Evolutionary conservation across 2,888 invertebrate genomes (phyloP).

Genomic region (Proisotoma minuta): DNA sequence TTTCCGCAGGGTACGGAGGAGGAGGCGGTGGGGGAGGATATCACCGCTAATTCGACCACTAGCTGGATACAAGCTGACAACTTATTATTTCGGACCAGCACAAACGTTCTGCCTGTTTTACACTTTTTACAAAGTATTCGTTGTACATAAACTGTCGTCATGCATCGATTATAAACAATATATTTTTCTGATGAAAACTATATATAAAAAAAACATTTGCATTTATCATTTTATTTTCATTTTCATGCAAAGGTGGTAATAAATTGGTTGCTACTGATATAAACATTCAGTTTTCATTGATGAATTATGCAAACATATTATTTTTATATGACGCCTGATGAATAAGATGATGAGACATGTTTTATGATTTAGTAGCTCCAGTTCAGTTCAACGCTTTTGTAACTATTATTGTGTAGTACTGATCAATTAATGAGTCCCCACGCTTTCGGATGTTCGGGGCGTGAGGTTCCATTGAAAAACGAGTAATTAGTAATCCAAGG

Average conservation of each 20-base stretch:
- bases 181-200: neutral
- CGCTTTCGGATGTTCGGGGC: constrained; percentile 19
- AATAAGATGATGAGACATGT: no score
- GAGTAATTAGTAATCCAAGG: neutral
- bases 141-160: constrained; percentile 1
- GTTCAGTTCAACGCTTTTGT: no score
- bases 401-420: neutral
- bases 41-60: neutral
- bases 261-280: no score
- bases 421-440: constrained; percentile 13
- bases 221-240: no score
- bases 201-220: no score
- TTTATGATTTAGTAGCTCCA: no score
- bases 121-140: constrained; percentile 1
- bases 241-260: no score
- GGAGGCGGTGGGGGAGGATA: constrained; percentile 20
- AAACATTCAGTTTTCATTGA: no score
- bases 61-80: neutral
- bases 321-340: no score
- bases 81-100: neutral
- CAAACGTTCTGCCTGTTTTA: neutral
- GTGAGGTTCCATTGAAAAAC: constrained; percentile 20
- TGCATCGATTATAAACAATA: neutral
- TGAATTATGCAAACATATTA: no score
- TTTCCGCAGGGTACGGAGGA: constrained; percentile 23